Conservation (phyloP, 2,113 vertebrate genomes). For the Gopherus flavomarginatus region DNA sequence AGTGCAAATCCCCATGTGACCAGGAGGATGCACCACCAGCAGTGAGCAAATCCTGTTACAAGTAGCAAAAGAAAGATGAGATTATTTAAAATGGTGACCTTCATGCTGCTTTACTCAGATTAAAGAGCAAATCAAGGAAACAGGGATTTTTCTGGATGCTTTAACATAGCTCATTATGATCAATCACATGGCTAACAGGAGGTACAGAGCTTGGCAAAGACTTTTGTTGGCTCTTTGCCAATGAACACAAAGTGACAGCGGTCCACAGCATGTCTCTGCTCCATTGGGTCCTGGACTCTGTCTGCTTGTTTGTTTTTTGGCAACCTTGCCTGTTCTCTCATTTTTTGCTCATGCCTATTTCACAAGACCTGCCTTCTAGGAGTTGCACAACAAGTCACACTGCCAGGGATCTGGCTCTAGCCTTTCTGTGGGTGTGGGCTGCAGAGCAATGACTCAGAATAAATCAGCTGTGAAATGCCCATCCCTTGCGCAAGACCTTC, state of each 20-base stretch:
- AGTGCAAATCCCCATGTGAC: too few relatives aligned
- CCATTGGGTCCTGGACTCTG: not conserved
- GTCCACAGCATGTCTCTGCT: not conserved
- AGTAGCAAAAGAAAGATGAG: not conserved
- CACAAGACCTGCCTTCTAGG: not conserved
- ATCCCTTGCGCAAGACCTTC: not conserved
- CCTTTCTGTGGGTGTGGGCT: not conserved
- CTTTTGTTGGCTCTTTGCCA: not conserved
- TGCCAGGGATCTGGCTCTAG: not conserved
- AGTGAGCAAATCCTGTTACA: not conserved
- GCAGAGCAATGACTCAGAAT: not conserved
- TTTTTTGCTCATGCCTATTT: not conserved
- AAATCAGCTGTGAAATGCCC: not conserved
- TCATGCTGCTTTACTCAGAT: not conserved
- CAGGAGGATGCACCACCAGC: too few relatives aligned
- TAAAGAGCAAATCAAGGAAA: not conserved
- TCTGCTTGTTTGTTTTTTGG: not conserved
- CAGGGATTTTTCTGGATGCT: not conserved
- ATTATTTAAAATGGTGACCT: not conserved
- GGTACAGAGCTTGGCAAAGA: not conserved
- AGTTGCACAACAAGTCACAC: not conserved
- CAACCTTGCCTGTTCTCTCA: not conserved
- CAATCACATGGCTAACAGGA: not conserved
- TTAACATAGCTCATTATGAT: not conserved
- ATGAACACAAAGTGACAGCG: not conserved